Evolutionary conservation across 1,140 invertebrate genomes (phyloP), one percentile per base, ranked within the genome.

Genomic region (Bombus consobrinus): DNA sequence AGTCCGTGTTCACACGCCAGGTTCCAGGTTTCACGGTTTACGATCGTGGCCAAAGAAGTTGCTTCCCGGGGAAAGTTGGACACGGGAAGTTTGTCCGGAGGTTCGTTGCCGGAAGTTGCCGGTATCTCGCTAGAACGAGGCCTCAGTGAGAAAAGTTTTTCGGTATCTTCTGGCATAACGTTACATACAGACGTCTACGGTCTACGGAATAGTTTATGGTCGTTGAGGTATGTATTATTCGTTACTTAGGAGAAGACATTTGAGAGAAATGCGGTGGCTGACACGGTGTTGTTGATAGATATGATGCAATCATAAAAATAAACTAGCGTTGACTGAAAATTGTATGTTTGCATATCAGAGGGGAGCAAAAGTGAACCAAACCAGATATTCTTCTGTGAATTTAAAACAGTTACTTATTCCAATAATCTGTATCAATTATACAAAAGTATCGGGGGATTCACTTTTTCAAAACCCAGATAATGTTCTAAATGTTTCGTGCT

Each of bases 11-110:
- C 75, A 62, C 75, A 41, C n/a, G 62, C 13, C 28, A 57, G 28
- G 9, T 59, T 59, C 53, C 28, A 43, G 77, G 66, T 74, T 68
- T 69, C 62, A 37, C 73, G 39, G 62, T 68, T 81, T 87, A 69
- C 57, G 59, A 64, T 66, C 84, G 59, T 62, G 37, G 0, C 41
- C 79, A 22, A 62, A 79, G 82, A 62, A 72, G 53, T 69, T 79
- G 75, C 41, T 34, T 62, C 18, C 39, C 64, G 12, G 47, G 22
- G 64, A 71, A 84, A 79, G 75, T 84, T 84, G 82, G 41, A 66
- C 37, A 3, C 28, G 15, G 64, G 3, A 57, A 69, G 22, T 71
- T 79, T 68, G 66, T 25, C 13, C 75, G 34, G n/a, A 43, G 81
- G 34, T 28, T 53, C 25, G 59, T 62, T 22, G 34, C 22, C 72